These are phyloP conservation scores for Lasiurus cinereus DNA, from an alignment of 2,113 vertebrate genomes.

Conservation along the genomic window DNA sequence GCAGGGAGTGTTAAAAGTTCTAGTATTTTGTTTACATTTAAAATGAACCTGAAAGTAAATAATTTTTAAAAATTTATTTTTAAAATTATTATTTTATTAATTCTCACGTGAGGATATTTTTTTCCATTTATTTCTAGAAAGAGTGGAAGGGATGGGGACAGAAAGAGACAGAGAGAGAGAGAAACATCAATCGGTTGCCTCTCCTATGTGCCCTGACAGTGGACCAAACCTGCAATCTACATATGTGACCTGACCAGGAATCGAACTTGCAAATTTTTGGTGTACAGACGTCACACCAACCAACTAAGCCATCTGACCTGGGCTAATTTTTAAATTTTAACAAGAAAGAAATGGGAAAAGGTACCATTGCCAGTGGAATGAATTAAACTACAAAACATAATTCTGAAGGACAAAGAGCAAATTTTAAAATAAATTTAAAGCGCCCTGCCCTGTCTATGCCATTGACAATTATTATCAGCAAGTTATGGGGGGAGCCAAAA, in stretches of 20 bases:
- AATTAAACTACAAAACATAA: neutral
- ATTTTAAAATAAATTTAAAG: slow-evolving; percentile 7
- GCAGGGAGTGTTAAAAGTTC: neutral
- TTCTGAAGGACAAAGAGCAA: neutral
- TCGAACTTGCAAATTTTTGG: neutral
- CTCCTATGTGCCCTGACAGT: neutral
- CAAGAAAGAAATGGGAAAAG: neutral
- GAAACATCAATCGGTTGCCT: neutral
- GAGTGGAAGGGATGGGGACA: neutral
- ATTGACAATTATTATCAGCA: neutral
- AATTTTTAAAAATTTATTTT: neutral
- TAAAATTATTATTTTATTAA: neutral
- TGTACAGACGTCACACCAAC: neutral
- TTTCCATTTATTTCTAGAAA: neutral
- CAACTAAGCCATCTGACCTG: neutral
- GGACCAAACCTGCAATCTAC: neutral
- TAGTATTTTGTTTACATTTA: neutral
- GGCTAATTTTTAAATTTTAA: neutral
- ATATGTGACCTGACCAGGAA: neutral
- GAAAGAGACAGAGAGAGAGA: neutral
- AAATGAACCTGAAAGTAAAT: slow-evolving; percentile 22
- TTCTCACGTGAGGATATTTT: neutral
- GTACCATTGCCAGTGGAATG: neutral
- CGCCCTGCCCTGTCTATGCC: neutral
- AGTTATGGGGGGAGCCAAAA: neutral